Evolutionary conservation across 1,140 invertebrate genomes (phyloP).

Genomic region (Phenacoccus solenopsis): DNA sequence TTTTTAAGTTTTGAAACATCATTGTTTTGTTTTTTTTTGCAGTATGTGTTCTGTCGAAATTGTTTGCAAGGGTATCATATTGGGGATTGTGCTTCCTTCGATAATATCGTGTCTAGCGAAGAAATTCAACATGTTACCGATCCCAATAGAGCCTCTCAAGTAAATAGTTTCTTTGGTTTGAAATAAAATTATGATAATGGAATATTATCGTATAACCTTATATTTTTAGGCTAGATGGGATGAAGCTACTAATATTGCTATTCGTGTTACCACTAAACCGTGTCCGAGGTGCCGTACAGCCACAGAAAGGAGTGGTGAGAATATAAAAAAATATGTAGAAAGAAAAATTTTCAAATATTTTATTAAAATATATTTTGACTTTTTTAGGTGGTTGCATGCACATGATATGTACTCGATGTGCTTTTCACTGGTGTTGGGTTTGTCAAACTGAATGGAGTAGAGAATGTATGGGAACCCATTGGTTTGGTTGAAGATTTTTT

Average conservation of each 20-base stretch:
- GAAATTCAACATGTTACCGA: conserved; percentile 37
- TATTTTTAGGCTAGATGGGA: conserved; percentile 57
- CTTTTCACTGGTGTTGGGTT: conserved; percentile 79
- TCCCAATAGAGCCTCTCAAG: conserved; percentile 41
- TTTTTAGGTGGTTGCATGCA: conserved; percentile 74
- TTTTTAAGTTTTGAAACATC: not conserved
- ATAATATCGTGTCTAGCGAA: conserved; percentile 27
- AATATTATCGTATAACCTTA: too few species aligned
- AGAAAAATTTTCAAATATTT: conserved; percentile 7
- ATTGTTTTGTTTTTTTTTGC: not conserved
- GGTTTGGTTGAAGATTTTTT: conserved; percentile 57
- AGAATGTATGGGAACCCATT: conserved; percentile 75
- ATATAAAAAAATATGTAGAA: conserved; percentile 5
- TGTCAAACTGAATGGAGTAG: conserved; percentile 73
- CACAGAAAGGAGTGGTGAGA: conserved; percentile 64
- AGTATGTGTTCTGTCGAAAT: conserved; percentile 57
- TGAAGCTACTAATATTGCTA: conserved; percentile 55
- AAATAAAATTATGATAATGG: too few species aligned
- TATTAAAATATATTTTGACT: conserved; percentile 22
- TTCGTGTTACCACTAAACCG: conserved; percentile 69
- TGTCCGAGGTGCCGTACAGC: conserved; percentile 77
- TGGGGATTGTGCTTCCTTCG: conserved; percentile 47
- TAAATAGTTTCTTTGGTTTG: too few species aligned
- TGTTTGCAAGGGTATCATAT: conserved; percentile 70
- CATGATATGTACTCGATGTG: conserved; percentile 67